Percentiles rank a stretch among this genome's conserved stretches.
phyloP scores from a whole-genome alignment of 2,113 vertebrate genomes.

The Danio rerio region GRCz12tu NC_133199.1:2203001-2203500 shows the following conservation, averaged over 20 bases:
- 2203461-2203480: conserved; percentile 9
- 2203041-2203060: too few relatives aligned
- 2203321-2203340: conserved; percentile 2
- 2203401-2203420: conserved; percentile 43
- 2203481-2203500: conserved; percentile 7
- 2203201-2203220: conserved; percentile 20
- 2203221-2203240: background rate
- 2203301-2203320: conserved; percentile 39
- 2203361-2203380: conserved; percentile 41
- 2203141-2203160: too few relatives aligned
- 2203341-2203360: conserved; percentile 17
- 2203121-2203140: too few relatives aligned
- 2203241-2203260: conserved; percentile 29
- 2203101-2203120: too few relatives aligned
- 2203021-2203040: too few relatives aligned
- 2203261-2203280: conserved; percentile 25
- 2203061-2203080: too few relatives aligned
- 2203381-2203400: conserved; percentile 32
- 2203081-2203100: too few relatives aligned
- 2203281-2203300: conserved; percentile 20
- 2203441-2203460: conserved; percentile 21
- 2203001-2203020: too few relatives aligned
- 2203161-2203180: too few relatives aligned
- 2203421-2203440: conserved; percentile 18
- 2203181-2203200: too few relatives aligned